Percentiles rank a stretch among this genome's conserved stretches.
phyloP scores from a whole-genome alignment of 1,140 invertebrate genomes.

The Acyrthosiphon pisum region DNA sequence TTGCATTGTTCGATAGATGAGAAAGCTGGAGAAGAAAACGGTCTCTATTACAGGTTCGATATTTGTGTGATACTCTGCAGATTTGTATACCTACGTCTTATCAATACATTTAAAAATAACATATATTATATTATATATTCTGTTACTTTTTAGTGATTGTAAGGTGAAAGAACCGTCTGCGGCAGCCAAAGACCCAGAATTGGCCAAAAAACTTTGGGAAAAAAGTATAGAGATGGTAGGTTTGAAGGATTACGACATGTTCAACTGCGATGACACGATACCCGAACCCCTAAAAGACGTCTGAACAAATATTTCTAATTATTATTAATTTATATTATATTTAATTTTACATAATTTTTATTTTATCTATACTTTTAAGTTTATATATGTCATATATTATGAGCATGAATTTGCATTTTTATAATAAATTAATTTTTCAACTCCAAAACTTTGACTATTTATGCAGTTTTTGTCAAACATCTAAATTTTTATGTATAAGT shows the following conservation, averaged over 20 bases:
- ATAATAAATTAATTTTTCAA: neutral
- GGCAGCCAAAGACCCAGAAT: slow-evolving; percentile 65
- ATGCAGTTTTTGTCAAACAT: neutral
- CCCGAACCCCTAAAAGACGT: slow-evolving; percentile 26
- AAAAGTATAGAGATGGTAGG: slow-evolving; percentile 61
- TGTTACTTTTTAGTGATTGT: slow-evolving; percentile 67
- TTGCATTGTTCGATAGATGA: slow-evolving; percentile 80
- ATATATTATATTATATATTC: neutral
- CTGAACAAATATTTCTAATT: neutral
- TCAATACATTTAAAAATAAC: neutral
- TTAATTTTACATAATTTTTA: neutral
- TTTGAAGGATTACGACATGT: slow-evolving; percentile 58
- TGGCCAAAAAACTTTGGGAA: slow-evolving; percentile 68
- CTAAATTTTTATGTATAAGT: neutral
- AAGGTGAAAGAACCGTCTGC: slow-evolving; percentile 65
- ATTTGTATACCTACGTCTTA: neutral
- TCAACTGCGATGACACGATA: slow-evolving; percentile 29
- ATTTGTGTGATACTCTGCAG: neutral
- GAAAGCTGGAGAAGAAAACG: slow-evolving; percentile 70
- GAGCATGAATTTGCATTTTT: neutral
- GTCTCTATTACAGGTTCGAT: slow-evolving; percentile 69
- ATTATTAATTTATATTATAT: neutral
- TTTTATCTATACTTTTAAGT: neutral
- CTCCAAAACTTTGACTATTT: neutral
- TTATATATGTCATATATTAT: neutral